phyloP scores from a whole-genome alignment of 1,140 invertebrate species.

The Prorops nasuta region DNA sequence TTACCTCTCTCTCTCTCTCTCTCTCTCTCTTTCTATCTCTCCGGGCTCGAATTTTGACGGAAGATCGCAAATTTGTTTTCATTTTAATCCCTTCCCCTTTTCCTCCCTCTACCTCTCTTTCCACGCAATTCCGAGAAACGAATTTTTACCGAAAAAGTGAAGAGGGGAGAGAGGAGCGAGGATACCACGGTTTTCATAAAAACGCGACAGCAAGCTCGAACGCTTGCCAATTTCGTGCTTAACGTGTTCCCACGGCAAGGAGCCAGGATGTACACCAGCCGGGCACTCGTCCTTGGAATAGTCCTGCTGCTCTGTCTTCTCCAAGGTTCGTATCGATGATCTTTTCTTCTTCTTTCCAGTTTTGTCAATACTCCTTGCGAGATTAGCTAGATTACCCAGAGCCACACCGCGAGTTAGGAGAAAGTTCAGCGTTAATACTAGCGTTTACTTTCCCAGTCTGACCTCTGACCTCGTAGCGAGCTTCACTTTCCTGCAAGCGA shows the following conservation, averaged over 20 bases:
- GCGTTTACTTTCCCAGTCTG: too few relatives aligned
- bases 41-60: not conserved
- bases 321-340: conserved; percentile 48
- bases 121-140: conserved; percentile 15
- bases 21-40: conserved; percentile 3
- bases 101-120: conserved; percentile 19
- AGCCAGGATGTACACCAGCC: conserved; percentile 45
- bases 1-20: conserved; percentile 8
- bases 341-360: too few relatives aligned
- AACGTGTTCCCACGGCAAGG: not conserved
- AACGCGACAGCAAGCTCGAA: too few relatives aligned
- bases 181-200: too few relatives aligned
- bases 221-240: not conserved
- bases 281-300: conserved; percentile 34
- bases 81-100: conserved; percentile 7
- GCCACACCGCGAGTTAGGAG: too few relatives aligned
- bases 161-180: too few relatives aligned
- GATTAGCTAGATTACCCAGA: too few relatives aligned
- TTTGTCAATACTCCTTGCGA: too few relatives aligned
- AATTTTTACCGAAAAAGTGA: not conserved
- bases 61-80: not conserved
- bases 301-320: conserved; percentile 44
- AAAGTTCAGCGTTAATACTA: too few relatives aligned
- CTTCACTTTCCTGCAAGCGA: too few relatives aligned
- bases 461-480: too few relatives aligned